phyloP scores from a whole-genome alignment of 2,888 invertebrate species.

The Pinctada fucata region DNA sequence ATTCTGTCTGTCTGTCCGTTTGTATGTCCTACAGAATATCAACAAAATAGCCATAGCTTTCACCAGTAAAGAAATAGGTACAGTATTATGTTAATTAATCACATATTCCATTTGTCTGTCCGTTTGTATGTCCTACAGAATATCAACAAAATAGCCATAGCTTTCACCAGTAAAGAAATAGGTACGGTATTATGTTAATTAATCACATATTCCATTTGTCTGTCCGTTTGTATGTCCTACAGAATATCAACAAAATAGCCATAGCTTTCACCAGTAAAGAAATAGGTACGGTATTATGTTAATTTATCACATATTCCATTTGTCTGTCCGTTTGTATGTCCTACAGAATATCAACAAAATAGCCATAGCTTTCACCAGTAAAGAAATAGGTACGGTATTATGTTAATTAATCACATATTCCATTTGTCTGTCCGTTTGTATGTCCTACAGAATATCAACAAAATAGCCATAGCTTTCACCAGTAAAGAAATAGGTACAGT shows the following conservation, averaged over 20 bases:
- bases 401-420: neutral
- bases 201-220: neutral
- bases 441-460: constrained; percentile 75
- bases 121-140: constrained; percentile 70
- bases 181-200: constrained; percentile 56
- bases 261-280: constrained; percentile 77
- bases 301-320: neutral
- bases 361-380: constrained; percentile 76
- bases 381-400: constrained; percentile 74
- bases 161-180: constrained; percentile 77
- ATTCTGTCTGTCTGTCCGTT: neutral
- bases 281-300: constrained; percentile 67
- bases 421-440: neutral
- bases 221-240: constrained; percentile 59
- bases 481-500: constrained; percentile 76
- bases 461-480: constrained; percentile 76
- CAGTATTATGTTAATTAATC: constrained; percentile 24
- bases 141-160: constrained; percentile 75
- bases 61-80: constrained; percentile 77
- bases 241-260: constrained; percentile 76
- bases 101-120: neutral
- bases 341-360: constrained; percentile 76
- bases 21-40: constrained; percentile 73
- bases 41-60: constrained; percentile 76
- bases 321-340: neutral